Evolutionary conservation across 2,113 vertebrate species (phyloP), one percentile per base, ranked within the genome.

Genomic region (Corynorhinus townsendii): DNA sequence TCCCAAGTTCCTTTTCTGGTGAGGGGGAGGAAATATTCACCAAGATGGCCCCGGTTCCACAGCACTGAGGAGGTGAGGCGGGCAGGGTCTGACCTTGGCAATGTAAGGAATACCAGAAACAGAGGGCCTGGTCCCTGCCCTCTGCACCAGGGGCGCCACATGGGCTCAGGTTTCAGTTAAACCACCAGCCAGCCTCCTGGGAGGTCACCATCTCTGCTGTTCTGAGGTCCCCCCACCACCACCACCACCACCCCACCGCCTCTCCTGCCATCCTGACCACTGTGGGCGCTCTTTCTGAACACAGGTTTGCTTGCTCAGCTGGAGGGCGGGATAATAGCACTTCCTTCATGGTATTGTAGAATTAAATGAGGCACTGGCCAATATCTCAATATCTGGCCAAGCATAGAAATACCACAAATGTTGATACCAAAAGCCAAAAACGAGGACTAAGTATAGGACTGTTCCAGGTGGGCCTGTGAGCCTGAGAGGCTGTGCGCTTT

Each of bases 271-370:
- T 62, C 5, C 26, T 43, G 35, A 26, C 66, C 43, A 16, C 28
- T 12, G 9, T 0, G 0, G 3, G 33, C 0, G 7, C 2, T 56
- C 14, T 6, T 17, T 68, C 68, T 47, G 9, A 9, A 28, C 6
- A 45, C 3, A 6, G 40, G 26, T 89, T 54, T 68, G 73, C 91
- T 54, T 28, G 9, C 33, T 73, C 33, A 28, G 69, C n/a, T 47
- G 26, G 82, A 54, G 83, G 4, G 9, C 19, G 33, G 62, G 15
- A 24, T 40, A 16, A 3, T 16, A 33, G 47, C 19, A 40, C 43
- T 54, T 28, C 22, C 38, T 80, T 93, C 16, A 30, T 7, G 59
- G 15, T 33, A 30, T 28, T 5, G 16, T 4, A 72, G 56, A 12
- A 68, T 62, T 33, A 52, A 59, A 38, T 15, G 38, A 66, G 64